Evolutionary conservation across 2,888 invertebrate species (phyloP).

Genomic region (Acholoe squamosa): DNA sequence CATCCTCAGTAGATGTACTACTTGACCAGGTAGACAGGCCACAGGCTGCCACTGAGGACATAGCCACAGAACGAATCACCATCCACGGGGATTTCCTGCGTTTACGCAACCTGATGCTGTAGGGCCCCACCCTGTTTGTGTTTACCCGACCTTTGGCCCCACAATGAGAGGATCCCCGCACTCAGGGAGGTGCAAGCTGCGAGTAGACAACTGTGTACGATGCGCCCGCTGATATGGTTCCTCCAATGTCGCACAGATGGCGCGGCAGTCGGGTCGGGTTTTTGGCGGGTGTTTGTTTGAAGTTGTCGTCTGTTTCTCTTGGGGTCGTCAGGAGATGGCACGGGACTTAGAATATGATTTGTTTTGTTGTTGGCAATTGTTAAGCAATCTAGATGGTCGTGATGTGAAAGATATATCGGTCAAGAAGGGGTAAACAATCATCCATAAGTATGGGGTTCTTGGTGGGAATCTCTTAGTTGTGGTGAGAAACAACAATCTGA

Average conservation of each 20-base stretch:
- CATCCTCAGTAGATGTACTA: too few species aligned
- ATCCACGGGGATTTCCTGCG: slow-evolving; percentile 1
- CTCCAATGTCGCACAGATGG: slow-evolving; percentile 24
- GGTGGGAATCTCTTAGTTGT: too few species aligned
- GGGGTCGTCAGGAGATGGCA: slow-evolving; percentile 18
- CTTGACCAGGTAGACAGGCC: too few species aligned
- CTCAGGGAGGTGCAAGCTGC: neutral
- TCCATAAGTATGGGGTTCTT: neutral
- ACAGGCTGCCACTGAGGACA: neutral
- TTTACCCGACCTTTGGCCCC: slow-evolving; percentile 14
- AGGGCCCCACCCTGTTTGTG: slow-evolving; percentile 32
- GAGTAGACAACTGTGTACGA: neutral
- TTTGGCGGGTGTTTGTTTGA: neutral
- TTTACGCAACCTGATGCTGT: slow-evolving; percentile 18
- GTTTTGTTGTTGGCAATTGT: slow-evolving; percentile 27
- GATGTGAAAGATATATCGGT: neutral
- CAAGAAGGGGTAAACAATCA: neutral
- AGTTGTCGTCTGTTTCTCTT: neutral
- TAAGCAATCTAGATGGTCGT: neutral
- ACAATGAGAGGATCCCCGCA: neutral
- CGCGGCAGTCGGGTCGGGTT: slow-evolving; percentile 19
- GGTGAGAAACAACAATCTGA: too few species aligned
- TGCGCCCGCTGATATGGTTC: neutral
- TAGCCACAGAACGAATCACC: neutral
- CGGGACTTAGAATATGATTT: neutral